These are phyloP conservation scores for Dolichoris vasculosae DNA, from an alignment of 1,140 invertebrate species.

Conservation along the genomic window DNA sequence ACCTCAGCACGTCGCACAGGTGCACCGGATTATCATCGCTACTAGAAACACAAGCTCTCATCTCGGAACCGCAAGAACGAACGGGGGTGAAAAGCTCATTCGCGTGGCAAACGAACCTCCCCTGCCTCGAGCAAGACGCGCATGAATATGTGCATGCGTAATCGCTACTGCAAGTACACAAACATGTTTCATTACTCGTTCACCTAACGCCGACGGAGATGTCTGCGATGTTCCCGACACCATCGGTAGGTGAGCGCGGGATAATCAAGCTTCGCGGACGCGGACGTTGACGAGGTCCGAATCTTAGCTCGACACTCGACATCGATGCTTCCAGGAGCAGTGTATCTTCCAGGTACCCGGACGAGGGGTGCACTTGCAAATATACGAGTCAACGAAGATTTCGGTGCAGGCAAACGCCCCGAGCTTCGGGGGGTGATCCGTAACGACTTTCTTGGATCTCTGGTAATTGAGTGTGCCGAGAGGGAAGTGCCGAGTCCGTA, in stretches of 20 bases:
- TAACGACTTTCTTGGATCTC: conserved; percentile 47
- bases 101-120: not conserved
- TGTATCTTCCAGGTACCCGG: no score
- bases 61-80: not conserved
- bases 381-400: conserved; percentile 30
- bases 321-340: not conserved
- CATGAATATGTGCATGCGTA: conserved; percentile 49
- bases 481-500: not conserved
- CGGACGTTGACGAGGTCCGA: not conserved
- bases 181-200: conserved; percentile 49
- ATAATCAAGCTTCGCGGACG: not conserved
- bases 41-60: not conserved
- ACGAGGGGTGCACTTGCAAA: not conserved
- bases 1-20: not conserved
- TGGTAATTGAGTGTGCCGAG: conserved; percentile 44
- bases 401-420: not conserved
- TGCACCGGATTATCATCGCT: not conserved
- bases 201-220: not conserved
- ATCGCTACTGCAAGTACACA: conserved; percentile 48
- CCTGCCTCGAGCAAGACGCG: not conserved
- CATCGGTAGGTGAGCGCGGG: not conserved
- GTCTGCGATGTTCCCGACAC: no score
- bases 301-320: no score
- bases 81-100: not conserved
- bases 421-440: conserved; percentile 20